A percentile compares a stretch with the other conserved stretches of the same genome.
phyloP scores from a whole-genome alignment of 2,113 vertebrate species.

The Fulica atra region DNA sequence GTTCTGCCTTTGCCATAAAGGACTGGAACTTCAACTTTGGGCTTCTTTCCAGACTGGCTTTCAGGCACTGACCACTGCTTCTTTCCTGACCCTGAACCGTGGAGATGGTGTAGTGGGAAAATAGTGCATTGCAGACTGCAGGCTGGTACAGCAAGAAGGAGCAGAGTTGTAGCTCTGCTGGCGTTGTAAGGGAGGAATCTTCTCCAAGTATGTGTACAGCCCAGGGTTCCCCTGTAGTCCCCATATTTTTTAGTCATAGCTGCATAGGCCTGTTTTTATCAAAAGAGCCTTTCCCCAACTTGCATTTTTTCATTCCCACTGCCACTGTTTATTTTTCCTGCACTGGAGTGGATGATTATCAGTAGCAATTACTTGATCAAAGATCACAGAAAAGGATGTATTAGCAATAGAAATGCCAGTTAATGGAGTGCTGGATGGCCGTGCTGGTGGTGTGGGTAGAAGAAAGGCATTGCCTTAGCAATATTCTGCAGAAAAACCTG shows the following conservation, averaged over 20 bases:
- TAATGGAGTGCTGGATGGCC: neutral
- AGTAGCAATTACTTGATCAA: neutral
- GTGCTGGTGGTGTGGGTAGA: accelerated
- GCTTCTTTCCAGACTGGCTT: neutral
- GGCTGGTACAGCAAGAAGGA: neutral
- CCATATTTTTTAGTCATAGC: neutral
- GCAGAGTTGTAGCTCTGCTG: neutral
- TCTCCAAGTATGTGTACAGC: neutral
- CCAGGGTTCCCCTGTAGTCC: neutral
- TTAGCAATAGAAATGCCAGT: neutral
- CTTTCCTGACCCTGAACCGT: neutral
- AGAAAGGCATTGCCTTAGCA: neutral
- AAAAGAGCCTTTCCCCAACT: neutral
- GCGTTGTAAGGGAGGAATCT: neutral
- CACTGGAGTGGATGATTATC: neutral
- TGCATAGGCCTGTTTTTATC: neutral
- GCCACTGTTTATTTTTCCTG: neutral
- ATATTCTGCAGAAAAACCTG: neutral
- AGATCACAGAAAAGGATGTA: neutral
- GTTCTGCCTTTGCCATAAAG: neutral
- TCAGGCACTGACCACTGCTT: neutral
- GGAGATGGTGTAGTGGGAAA: neutral
- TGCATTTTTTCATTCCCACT: neutral
- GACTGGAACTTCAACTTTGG: neutral
- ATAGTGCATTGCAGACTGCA: neutral